Evolutionary conservation across 2,888 invertebrate genomes (phyloP).

Genomic region (Antheraea assamensis): DNA sequence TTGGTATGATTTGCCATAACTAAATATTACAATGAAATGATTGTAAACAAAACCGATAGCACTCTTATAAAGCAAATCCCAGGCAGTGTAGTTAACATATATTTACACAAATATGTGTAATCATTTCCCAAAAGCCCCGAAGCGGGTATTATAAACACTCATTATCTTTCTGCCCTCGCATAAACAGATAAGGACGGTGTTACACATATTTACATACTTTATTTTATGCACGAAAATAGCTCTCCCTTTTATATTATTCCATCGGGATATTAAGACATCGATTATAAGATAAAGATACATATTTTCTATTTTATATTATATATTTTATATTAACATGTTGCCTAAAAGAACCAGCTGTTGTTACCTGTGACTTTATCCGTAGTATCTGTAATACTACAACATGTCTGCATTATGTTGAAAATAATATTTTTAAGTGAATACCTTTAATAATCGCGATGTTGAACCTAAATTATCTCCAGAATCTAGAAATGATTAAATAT

Average conservation of each 20-base stretch:
- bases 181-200: conserved; percentile 17
- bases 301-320: background rate
- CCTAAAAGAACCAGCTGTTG: background rate
- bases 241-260: conserved; percentile 1
- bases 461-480: background rate
- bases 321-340: background rate
- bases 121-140: conserved; percentile 18
- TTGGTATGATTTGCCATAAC: background rate
- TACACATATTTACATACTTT: conserved; percentile 15
- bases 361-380: too few relatives aligned
- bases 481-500: background rate
- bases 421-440: background rate
- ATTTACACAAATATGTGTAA: conserved; percentile 7
- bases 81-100: conserved; percentile 7
- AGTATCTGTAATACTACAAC: too few relatives aligned
- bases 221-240: conserved; percentile 6
- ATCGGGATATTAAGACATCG: background rate
- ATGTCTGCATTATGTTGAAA: too few relatives aligned
- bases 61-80: conserved; percentile 1
- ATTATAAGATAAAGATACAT: background rate
- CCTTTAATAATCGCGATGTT: background rate
- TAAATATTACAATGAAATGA: background rate
- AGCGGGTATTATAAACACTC: conserved; percentile 20
- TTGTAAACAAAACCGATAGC: background rate
- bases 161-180: conserved; percentile 19